Evolutionary conservation across 2,113 vertebrate species (phyloP).

Genomic region (Sebastes schlegelii): DNA sequence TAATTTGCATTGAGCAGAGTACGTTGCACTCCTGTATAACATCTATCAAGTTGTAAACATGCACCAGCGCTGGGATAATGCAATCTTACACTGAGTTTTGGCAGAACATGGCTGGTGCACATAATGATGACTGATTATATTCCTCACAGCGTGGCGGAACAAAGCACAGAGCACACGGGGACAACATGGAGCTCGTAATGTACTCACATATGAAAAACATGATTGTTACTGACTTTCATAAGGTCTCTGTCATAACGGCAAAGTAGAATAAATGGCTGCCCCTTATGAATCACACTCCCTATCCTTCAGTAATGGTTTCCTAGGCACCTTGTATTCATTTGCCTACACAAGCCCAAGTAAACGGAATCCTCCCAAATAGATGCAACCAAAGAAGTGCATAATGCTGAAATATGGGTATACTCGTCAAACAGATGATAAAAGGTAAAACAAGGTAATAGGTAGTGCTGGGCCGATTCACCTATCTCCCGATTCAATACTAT

Average conservation of each 20-base stretch:
- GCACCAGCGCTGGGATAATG: slow-evolving; percentile 23
- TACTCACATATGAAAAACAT: slow-evolving; percentile 47
- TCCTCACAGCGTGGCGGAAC: slow-evolving; percentile 12
- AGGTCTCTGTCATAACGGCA: slow-evolving; percentile 34
- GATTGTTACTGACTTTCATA: slow-evolving; percentile 59
- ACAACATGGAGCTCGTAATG: slow-evolving; percentile 27
- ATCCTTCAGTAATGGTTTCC: slow-evolving; percentile 40
- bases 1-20: neutral
- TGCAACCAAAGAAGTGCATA: neutral
- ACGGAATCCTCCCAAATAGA: slow-evolving; percentile 1
- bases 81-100: slow-evolving; percentile 19
- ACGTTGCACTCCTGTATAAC: neutral
- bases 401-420: neutral
- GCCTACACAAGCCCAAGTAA: slow-evolving; percentile 3
- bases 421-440: slow-evolving; percentile 46
- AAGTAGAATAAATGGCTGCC: slow-evolving; percentile 55
- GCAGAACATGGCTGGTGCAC: slow-evolving; percentile 39
- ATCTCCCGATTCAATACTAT: too few species aligned
- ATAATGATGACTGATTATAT: slow-evolving; percentile 58
- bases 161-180: slow-evolving; percentile 29
- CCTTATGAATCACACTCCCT: slow-evolving; percentile 27
- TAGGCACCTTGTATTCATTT: slow-evolving; percentile 28
- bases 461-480: too few species aligned
- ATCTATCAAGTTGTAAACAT: slow-evolving; percentile 35
- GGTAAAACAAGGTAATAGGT: slow-evolving; percentile 56